Conservation (phyloP, 2,797 vertebrate genomes). For the Enteromius fasciolatus region DNA sequence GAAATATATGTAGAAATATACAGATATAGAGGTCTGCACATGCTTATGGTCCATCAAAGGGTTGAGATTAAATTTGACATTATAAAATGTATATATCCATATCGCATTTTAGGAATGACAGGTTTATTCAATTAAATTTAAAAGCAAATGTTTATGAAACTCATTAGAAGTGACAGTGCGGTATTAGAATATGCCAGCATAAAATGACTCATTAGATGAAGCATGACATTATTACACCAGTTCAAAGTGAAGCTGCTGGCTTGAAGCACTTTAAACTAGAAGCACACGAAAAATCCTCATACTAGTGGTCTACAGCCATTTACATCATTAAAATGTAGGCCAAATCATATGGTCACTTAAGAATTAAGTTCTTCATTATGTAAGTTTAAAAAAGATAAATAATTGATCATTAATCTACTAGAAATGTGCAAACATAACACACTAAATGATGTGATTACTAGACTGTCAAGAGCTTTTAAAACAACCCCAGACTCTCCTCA, state of each 20-base stretch:
- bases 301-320: neutral
- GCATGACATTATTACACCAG: slow-evolving; percentile 36
- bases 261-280: slow-evolving; percentile 15
- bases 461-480: slow-evolving; percentile 25
- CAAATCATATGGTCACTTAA: neutral
- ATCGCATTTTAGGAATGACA: slow-evolving; percentile 21
- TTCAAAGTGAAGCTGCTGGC: slow-evolving; percentile 17
- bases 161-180: slow-evolving; percentile 44
- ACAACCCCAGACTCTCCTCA: slow-evolving; percentile 10
- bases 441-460: neutral
- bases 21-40: slow-evolving; percentile 5
- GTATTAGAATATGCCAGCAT: slow-evolving; percentile 40
- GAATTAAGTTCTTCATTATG: neutral
- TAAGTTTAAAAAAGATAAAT: neutral
- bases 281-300: neutral
- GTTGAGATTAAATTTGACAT: slow-evolving; percentile 3
- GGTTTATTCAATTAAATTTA: slow-evolving; percentile 45
- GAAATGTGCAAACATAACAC: neutral
- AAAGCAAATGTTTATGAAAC: slow-evolving; percentile 49
- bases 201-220: slow-evolving; percentile 47
- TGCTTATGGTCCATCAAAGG: neutral
- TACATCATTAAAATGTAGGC: neutral
- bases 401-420: neutral
- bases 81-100: neutral
- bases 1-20: neutral